Base-by-base conservation (phyloP, 1,140 invertebrate genomes). In the Oncopodura yosiiana region DNA sequence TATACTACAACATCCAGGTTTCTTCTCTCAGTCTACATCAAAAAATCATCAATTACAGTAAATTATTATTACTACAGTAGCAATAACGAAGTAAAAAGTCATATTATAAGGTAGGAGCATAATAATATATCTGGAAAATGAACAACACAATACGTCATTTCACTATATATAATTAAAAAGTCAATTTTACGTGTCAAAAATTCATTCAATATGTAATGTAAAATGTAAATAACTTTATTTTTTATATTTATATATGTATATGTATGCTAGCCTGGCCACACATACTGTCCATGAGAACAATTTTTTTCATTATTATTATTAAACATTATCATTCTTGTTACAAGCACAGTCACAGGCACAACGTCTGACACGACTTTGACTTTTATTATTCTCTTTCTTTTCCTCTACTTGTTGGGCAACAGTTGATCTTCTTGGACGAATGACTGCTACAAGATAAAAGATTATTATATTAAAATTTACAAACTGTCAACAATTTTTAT, bases 341-440 rank as follows among this genome's bases (percentile, higher is more conserved):
- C 61, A 63, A 24, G 61, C 57, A 48, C 61, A 63, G 41, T 63
- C 61, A 49, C 61, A 63, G 30, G 61, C 53, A 45, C 61, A 63
- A 8, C 61, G 49, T 27, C 57, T 63, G 1, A 57, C 41, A 14
- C 61, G 49, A n/a, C n/a, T n/a, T n/a, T n/a, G n/a, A 18, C 43
- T 53, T 11, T 48, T 8, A n/a, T n/a, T 34, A 8, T 34, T 34
- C 32, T 34, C 8, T 8, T n/a, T n/a, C n/a, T n/a, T 19, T 53
- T 52, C 37, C 32, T 41, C 3, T 12, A 18, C 32, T 50, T 41
- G 3, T 45, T 37, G 4, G 39, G 32, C 32, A 11, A 11, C 32
- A n/a, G 9, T 34, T 8, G 38, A 41, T 34, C 32, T 9, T 23
- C 43, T 12, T 26, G 53, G 53, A 5, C 53, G 43, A 23, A 55